phyloP scores from a whole-genome alignment of 2,797 vertebrate species.

The Selene dorsalis region DNA sequence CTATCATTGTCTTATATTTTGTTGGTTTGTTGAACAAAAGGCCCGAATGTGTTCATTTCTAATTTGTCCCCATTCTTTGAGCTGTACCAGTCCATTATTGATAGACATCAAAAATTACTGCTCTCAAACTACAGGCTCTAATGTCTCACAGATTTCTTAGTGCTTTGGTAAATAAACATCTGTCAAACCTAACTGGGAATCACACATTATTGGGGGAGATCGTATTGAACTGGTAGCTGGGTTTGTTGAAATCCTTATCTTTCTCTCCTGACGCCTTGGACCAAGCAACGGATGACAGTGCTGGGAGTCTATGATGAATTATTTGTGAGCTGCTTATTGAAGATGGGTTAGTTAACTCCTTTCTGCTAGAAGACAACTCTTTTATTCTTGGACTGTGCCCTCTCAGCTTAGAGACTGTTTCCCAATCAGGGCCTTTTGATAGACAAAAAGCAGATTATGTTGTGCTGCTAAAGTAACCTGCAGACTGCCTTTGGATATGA shows the following conservation, averaged over 20 bases:
- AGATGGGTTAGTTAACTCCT: neutral
- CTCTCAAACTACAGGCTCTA: conserved; percentile 11
- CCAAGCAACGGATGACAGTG: conserved; percentile 23
- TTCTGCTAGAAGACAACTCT: neutral
- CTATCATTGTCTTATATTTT: conserved; percentile 21
- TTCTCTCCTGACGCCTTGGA: conserved; percentile 15
- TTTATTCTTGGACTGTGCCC: conserved; percentile 21
- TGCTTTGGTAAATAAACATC: conserved; percentile 9
- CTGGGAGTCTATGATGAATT: neutral
- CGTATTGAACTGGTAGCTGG: neutral
- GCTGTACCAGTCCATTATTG: neutral
- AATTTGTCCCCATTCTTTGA: neutral
- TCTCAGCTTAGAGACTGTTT: conserved; percentile 51
- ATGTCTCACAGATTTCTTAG: conserved; percentile 1
- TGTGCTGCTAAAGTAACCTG: conserved; percentile 33
- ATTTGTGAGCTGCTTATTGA: conserved; percentile 3
- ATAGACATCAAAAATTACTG: conserved; percentile 4
- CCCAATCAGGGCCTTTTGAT: conserved; percentile 48
- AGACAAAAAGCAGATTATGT: conserved; percentile 32
- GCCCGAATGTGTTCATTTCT: conserved; percentile 1
- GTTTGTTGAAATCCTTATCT: neutral
- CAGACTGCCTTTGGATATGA: conserved; percentile 34
- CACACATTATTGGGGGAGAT: neutral
- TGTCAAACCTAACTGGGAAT: conserved; percentile 6
- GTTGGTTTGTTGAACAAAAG: conserved; percentile 19